phyloP scores from a whole-genome alignment of 1,140 invertebrate species.

The Drosophila tropicalis region DNA sequence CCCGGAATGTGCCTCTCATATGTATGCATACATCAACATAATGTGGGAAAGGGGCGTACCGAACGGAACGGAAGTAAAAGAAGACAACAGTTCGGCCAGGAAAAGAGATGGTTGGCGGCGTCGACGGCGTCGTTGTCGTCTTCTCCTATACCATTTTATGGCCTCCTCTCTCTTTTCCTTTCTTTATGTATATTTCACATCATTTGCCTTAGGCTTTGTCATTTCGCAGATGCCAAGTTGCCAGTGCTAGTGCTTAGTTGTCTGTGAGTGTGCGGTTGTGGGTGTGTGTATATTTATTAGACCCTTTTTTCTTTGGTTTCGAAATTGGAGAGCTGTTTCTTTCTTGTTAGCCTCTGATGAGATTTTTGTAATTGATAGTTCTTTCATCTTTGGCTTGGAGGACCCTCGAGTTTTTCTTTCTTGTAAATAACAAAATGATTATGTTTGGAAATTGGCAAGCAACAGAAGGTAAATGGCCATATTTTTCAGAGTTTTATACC shows the following conservation, averaged over 20 bases:
- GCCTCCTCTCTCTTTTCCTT: slow-evolving; percentile 34
- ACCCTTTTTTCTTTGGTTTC: slow-evolving; percentile 8
- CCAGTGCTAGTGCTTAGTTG: slow-evolving; percentile 41
- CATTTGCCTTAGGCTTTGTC: slow-evolving; percentile 71
- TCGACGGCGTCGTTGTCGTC: not conserved
- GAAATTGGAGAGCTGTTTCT: slow-evolving; percentile 12
- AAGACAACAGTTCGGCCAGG: not conserved
- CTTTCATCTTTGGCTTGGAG: not conserved
- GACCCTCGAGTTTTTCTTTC: not conserved
- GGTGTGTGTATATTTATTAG: slow-evolving; percentile 46
- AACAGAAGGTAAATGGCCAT: not conserved
- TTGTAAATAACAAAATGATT: slow-evolving; percentile 7
- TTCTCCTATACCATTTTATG: slow-evolving; percentile 55
- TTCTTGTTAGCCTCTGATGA: slow-evolving; percentile 11
- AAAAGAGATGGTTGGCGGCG: no score
- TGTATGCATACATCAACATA: slow-evolving; percentile 27
- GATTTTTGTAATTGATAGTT: slow-evolving; percentile 15
- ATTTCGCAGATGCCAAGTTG: slow-evolving; percentile 46
- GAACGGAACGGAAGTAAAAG: no score
- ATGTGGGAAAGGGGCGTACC: not conserved
- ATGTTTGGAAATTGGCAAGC: not conserved
- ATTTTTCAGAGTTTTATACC: no score
- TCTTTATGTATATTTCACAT: slow-evolving; percentile 65
- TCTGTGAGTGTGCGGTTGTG: not conserved
- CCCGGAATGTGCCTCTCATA: slow-evolving; percentile 44